Conservation (phyloP, 2,113 vertebrate species). For the Epinephelus moara region DNA sequence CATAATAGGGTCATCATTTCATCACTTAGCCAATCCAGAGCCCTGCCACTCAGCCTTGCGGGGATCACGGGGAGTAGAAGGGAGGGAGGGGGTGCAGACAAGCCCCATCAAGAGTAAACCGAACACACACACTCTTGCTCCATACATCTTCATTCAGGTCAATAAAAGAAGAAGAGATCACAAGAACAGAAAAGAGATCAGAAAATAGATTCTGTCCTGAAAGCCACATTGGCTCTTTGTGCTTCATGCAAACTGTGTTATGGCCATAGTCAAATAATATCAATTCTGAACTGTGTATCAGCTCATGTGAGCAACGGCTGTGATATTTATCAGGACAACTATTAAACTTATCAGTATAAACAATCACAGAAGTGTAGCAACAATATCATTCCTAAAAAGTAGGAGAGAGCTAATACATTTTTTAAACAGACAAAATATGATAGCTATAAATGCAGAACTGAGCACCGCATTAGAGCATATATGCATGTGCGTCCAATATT, state of each 20-base stretch:
- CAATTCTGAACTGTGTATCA: constrained; percentile 17
- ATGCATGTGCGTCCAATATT: not conserved
- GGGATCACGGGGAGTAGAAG: constrained; percentile 69
- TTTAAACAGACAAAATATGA: not conserved
- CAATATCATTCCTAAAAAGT: not conserved
- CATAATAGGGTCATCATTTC: constrained; percentile 99
- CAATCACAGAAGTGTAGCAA: not conserved
- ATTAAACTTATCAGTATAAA: not conserved
- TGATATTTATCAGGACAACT: not conserved
- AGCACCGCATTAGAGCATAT: not conserved
- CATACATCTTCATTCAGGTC: constrained; percentile 79
- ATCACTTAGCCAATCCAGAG: constrained; percentile 91
- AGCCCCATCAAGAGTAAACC: constrained; percentile 61
- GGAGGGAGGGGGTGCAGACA: constrained; percentile 59
- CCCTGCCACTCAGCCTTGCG: constrained; percentile 87
- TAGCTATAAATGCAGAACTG: not conserved
- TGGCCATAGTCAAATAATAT: constrained; percentile 28
- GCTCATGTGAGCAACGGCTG: not conserved
- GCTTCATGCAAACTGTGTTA: constrained; percentile 27
- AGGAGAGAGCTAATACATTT: not conserved
- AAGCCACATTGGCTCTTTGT: constrained; percentile 23
- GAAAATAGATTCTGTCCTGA: constrained; percentile 53
- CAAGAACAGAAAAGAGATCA: constrained; percentile 51
- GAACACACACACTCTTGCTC: constrained; percentile 40
- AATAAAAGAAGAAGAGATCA: constrained; percentile 68